A percentile compares a stretch with the other conserved stretches of the same genome.
These are phyloP conservation scores for Pseudococcus viburni DNA, from an alignment of 2,888 invertebrate genomes.

Conservation along the genomic window DNA sequence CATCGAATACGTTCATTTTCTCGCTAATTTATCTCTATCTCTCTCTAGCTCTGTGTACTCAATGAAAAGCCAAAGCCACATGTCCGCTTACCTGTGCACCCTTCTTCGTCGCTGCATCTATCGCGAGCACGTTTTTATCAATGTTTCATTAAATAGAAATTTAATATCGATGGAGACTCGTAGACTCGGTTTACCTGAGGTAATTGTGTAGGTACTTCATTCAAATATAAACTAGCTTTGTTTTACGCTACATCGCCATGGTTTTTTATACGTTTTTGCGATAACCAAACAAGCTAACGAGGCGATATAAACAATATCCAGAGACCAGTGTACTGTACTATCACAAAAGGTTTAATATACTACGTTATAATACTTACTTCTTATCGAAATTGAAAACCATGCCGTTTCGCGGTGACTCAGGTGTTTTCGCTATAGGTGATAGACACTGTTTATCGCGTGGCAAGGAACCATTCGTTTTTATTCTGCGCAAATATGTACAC, in stretches of 20 bases:
- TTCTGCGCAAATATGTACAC: slow-evolving; percentile 73
- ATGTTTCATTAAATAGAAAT: background rate
- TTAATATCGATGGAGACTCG: background rate
- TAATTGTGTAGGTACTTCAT: background rate
- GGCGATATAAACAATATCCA: background rate
- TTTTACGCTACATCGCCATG: background rate
- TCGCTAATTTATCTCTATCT: background rate
- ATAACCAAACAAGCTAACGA: background rate
- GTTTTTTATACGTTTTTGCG: background rate
- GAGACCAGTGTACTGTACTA: background rate
- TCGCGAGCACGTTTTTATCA: background rate
- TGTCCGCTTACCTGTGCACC: background rate
- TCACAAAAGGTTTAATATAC: background rate
- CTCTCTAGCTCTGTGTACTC: background rate
- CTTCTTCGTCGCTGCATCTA: background rate
- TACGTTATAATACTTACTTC: slow-evolving; percentile 27
- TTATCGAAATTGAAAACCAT: slow-evolving; percentile 62
- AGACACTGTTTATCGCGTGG: slow-evolving; percentile 78
- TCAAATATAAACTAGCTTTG: background rate
- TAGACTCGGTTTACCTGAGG: background rate
- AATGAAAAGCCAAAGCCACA: background rate
- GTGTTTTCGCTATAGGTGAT: slow-evolving; percentile 71
- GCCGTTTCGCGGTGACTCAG: slow-evolving; percentile 60
- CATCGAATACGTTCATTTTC: background rate
- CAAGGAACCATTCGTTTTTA: slow-evolving; percentile 91